phyloP scores from a whole-genome alignment of 2,797 vertebrate species.

The Apogon hyalosoma region DNA sequence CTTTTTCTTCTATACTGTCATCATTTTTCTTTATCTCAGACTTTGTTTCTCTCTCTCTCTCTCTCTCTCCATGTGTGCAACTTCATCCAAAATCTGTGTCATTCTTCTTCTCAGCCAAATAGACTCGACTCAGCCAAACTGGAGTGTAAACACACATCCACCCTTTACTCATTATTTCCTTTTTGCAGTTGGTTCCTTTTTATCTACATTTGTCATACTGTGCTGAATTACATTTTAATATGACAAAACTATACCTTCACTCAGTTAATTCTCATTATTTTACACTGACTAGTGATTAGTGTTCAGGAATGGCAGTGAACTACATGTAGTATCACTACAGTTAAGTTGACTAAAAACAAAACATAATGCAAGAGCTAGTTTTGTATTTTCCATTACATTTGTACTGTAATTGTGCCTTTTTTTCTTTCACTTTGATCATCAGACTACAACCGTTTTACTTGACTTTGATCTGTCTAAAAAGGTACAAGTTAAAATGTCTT shows the following conservation, averaged over 20 bases:
- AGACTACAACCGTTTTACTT: too few species aligned
- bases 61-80: not conserved
- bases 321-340: too few species aligned
- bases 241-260: not conserved
- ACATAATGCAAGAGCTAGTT: too few species aligned
- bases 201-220: slow-evolving; percentile 8
- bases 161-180: slow-evolving; percentile 37
- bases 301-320: too few species aligned
- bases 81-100: slow-evolving; percentile 1
- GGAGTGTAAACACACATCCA: slow-evolving; percentile 15
- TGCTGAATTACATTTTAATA: not conserved
- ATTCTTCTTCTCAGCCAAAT: slow-evolving; percentile 38
- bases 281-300: not conserved
- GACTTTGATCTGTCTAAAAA: too few species aligned
- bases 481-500: too few species aligned
- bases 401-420: too few species aligned
- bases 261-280: slow-evolving; percentile 1
- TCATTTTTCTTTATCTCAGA: slow-evolving; percentile 69
- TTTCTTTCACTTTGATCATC: too few species aligned
- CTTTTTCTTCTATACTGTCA: slow-evolving; percentile 22
- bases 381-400: too few species aligned
- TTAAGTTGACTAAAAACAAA: too few species aligned
- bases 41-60: slow-evolving; percentile 36
- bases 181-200: slow-evolving; percentile 25
- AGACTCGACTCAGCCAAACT: slow-evolving; percentile 27